Conservation (phyloP, 30 jellyfish, hydroid and myxozoan genomes). For the Hydractinia symbiolongicarpus region DNA sequence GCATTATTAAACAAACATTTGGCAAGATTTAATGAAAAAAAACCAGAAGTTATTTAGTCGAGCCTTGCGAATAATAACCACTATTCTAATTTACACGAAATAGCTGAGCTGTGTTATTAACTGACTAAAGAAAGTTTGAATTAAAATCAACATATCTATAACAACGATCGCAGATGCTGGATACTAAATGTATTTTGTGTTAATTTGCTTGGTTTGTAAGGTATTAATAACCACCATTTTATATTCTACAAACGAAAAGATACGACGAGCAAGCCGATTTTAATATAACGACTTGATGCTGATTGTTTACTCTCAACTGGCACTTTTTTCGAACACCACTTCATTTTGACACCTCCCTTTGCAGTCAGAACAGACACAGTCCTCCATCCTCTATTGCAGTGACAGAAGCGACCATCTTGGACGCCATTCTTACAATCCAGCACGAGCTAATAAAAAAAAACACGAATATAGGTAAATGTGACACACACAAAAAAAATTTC, state of each 20-base stretch:
- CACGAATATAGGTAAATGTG: background rate
- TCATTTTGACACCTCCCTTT: constrained; percentile 15
- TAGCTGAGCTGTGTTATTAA: background rate
- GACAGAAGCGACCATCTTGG: constrained; percentile 26
- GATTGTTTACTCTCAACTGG: background rate
- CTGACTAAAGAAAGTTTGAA: background rate
- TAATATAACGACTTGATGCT: background rate
- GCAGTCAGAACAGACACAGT: constrained; percentile 2
- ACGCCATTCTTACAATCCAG: constrained; percentile 25
- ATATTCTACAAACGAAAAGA: background rate
- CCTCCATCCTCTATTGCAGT: constrained; percentile 27
- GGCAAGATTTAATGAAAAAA: background rate
- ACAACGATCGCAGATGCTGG: too few species aligned
- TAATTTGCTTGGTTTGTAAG: too few species aligned
- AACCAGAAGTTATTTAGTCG: background rate
- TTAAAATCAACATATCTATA: background rate
- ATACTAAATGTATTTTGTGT: too few species aligned
- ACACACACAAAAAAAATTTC: background rate
- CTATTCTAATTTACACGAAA: background rate
- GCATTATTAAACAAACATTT: background rate
- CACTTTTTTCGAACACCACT: constrained; percentile 30
- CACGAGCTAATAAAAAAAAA: background rate
- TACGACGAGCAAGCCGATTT: constrained; percentile 8
- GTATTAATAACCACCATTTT: too few species aligned
- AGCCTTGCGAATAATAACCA: background rate